Conservation (phyloP, 2,113 vertebrate species). For the Macquaria australasica region DNA sequence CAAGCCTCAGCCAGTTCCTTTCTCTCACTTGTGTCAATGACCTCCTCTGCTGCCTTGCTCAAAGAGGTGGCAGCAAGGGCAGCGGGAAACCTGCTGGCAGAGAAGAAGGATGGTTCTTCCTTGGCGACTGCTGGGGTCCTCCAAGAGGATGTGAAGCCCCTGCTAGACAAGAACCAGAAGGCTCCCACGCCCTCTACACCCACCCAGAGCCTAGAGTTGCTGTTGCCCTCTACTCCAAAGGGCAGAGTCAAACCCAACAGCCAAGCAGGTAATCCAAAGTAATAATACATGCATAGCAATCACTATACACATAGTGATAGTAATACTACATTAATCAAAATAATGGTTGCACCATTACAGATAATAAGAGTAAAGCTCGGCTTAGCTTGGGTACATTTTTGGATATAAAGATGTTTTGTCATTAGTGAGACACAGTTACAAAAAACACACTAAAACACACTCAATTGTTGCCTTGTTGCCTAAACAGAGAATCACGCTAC, state of each 20-base stretch:
- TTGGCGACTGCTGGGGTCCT: constrained; percentile 79
- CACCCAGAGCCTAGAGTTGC: constrained; percentile 91
- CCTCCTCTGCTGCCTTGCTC: constrained; percentile 96
- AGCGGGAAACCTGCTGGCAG: constrained; percentile 93
- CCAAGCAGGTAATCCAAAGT: constrained; percentile 87
- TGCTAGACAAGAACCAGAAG: constrained; percentile 95
- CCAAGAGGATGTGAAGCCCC: constrained; percentile 91
- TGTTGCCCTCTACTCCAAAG: constrained; percentile 93
- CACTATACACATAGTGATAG: not conserved
- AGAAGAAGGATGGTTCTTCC: constrained; percentile 89
- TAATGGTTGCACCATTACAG: not conserved
- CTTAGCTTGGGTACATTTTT: not conserved
- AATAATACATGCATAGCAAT: not conserved
- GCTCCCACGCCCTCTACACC: constrained; percentile 89
- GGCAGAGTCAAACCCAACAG: constrained; percentile 91
- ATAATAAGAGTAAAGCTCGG: not conserved
- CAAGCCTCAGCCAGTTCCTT: constrained; percentile 92
- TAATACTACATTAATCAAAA: not conserved
- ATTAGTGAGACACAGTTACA: not conserved
- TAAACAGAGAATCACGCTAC: not conserved
- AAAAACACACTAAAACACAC: not conserved
- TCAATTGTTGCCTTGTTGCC: constrained; percentile 14
- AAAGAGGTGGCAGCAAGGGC: constrained; percentile 98
- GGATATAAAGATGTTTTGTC: not conserved
- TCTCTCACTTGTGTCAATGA: constrained; percentile 97